These are phyloP conservation scores for Oryzias curvinotus DNA, from an alignment of 2,113 vertebrate species.

Conservation along the genomic window DNA sequence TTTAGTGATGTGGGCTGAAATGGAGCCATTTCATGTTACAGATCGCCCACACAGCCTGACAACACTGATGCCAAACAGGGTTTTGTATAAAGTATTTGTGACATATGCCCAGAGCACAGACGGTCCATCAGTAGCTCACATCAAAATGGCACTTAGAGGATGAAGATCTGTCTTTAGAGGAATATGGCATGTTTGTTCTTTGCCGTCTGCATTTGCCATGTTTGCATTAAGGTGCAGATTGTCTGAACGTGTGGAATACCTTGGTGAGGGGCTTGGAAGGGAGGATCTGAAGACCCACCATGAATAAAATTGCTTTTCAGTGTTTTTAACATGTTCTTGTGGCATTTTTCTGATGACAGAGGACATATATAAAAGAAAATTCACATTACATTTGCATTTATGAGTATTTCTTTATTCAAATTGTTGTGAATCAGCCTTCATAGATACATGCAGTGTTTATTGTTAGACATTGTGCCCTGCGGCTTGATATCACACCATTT, in stretches of 20 bases:
- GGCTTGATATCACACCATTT: conserved; percentile 57
- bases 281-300: neutral
- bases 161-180: conserved; percentile 46
- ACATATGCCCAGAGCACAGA: conserved; percentile 55
- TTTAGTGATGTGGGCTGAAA: conserved; percentile 69
- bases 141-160: conserved; percentile 58
- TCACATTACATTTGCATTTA: too few relatives aligned
- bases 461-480: conserved; percentile 54
- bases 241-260: conserved; percentile 33
- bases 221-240: conserved; percentile 51
- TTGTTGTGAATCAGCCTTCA: too few relatives aligned
- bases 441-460: conserved; percentile 52
- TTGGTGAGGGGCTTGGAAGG: conserved; percentile 38
- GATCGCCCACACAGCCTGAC: conserved; percentile 62
- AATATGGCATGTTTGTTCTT: conserved; percentile 5
- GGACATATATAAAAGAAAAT: too few relatives aligned
- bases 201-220: conserved; percentile 3
- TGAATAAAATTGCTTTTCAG: too few relatives aligned
- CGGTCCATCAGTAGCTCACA: conserved; percentile 61
- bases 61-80: conserved; percentile 62
- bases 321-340: too few relatives aligned
- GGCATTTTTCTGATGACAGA: too few relatives aligned
- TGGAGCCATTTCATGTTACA: conserved; percentile 73
- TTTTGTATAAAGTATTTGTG: conserved; percentile 62
- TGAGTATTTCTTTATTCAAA: too few relatives aligned